Base-by-base conservation (phyloP, 2,888 invertebrate genomes). In the Lithophane ornitopus region DNA sequence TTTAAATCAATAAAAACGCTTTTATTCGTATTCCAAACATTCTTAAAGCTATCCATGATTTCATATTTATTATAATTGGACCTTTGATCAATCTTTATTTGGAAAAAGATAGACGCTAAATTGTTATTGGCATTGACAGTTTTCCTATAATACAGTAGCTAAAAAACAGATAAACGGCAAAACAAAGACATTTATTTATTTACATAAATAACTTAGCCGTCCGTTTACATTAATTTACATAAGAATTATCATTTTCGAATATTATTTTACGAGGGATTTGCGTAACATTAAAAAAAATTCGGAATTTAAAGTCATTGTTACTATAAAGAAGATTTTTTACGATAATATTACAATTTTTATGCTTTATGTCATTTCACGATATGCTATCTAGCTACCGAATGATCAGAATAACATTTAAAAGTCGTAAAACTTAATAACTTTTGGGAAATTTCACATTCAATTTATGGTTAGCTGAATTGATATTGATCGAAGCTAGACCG, bases 321-420 rank as follows among this genome's bases (percentile, higher is more conserved):
- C 41, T 28, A 12, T 70, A 58, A 49, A 78, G 12, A 72, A 72
- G 12, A 65, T 11, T 70, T 76, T 78, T 76, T 77, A 74, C 70
- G 75, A 74, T 67, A 75, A 74, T 72, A 49, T 39, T 52, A 58
- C 34, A 7, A 61, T 72, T 59, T 78, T 69, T 46, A 76, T 87
- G 76, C 67, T 83, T 85, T 86, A 88, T 85, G 46, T 68, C 73
- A 78, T 85, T 86, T 86, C 90, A 63, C 91, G 89, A 90, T 91
- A 81, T 90, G 92, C 78, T 63, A 86, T 88, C 89, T 79, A 74
- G 90, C 93, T 92, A 91, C 93, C 84, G 93, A 91, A 90, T 89
- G 88, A 91, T 90, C 72, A 85, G 87, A 91, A 86, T 84, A 89
- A 87, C 88, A 86, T 90, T 89, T 87, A 89, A 87, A 88, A 86